Percentiles rank a stretch among this genome's conserved stretches.
Evolutionary conservation across 2,888 invertebrate species (phyloP).

Genomic region (Belgica antarctica): DNA sequence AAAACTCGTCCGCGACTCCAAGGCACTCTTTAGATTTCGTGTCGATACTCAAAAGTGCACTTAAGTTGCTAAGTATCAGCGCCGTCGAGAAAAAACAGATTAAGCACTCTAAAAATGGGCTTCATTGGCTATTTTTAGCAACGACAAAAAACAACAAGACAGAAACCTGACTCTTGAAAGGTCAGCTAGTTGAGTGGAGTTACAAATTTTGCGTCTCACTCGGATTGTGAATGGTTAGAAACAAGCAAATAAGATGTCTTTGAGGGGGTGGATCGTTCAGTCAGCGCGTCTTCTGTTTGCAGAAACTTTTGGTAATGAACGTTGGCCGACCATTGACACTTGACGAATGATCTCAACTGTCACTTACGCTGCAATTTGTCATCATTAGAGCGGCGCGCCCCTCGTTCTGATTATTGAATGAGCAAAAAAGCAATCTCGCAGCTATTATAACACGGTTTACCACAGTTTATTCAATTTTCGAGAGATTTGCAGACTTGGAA

Average conservation of each 20-base stretch:
- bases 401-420: too few species aligned
- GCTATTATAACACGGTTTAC: too few species aligned
- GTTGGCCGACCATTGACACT: too few species aligned
- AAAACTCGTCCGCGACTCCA: background rate
- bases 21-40: background rate
- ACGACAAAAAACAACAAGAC: constrained; percentile 13
- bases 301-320: too few species aligned
- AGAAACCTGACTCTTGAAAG: constrained; percentile 34
- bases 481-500: too few species aligned
- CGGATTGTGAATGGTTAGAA: constrained; percentile 13
- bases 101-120: background rate
- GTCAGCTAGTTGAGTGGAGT: constrained; percentile 36
- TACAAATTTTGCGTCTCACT: constrained; percentile 25
- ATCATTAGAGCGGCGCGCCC: background rate
- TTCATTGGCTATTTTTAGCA: constrained; percentile 2
- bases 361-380: too few species aligned
- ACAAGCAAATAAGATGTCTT: background rate
- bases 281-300: background rate
- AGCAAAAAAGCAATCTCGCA: too few species aligned
- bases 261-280: background rate
- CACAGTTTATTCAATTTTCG: too few species aligned
- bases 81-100: background rate
- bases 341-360: too few species aligned
- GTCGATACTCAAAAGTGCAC: background rate
- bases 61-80: background rate